phyloP scores from a whole-genome alignment of 2,888 invertebrate genomes.

The Synanthedon myopaeformis region DNA sequence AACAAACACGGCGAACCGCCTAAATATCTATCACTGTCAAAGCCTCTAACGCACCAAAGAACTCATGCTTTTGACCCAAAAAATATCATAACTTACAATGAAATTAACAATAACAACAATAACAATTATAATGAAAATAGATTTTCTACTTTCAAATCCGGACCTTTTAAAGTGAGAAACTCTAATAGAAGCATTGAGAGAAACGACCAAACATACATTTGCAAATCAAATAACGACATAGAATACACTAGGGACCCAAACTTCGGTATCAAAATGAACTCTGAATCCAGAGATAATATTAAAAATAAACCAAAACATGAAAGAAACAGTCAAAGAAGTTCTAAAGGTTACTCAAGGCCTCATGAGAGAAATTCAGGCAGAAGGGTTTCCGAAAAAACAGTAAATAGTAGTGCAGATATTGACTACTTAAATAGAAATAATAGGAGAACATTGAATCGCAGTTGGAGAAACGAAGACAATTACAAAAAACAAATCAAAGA shows the following conservation, averaged over 20 bases:
- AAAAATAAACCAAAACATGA: conserved; percentile 15
- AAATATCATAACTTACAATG: conserved; percentile 32
- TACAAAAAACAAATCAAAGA: conserved; percentile 11
- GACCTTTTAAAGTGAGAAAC: conserved; percentile 34
- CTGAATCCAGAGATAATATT: conserved; percentile 14
- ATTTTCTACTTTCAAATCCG: conserved; percentile 45
- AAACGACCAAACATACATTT: conserved; percentile 29
- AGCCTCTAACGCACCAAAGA: conserved; percentile 66
- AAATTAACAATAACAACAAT: conserved; percentile 54
- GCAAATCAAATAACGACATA: conserved; percentile 50
- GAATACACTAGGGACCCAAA: conserved; percentile 53
- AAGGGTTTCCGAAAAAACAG: conserved; percentile 10
- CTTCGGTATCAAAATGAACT: conserved; percentile 34
- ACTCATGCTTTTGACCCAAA: conserved; percentile 52
- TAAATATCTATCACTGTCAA: conserved; percentile 63
- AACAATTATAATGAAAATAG: conserved; percentile 30
- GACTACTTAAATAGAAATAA: conserved; percentile 10
- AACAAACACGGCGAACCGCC: conserved; percentile 66
- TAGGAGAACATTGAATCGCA: conserved; percentile 32
- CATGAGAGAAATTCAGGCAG: conserved; percentile 43
- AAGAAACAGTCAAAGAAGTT: conserved; percentile 31
- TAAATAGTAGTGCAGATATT: not conserved
- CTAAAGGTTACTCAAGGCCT: conserved; percentile 34
- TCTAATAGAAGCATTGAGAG: conserved; percentile 40
- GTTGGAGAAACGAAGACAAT: conserved; percentile 19